Conservation (phyloP, 2,797 vertebrate genomes). For the Gallirallus australis region DNA sequence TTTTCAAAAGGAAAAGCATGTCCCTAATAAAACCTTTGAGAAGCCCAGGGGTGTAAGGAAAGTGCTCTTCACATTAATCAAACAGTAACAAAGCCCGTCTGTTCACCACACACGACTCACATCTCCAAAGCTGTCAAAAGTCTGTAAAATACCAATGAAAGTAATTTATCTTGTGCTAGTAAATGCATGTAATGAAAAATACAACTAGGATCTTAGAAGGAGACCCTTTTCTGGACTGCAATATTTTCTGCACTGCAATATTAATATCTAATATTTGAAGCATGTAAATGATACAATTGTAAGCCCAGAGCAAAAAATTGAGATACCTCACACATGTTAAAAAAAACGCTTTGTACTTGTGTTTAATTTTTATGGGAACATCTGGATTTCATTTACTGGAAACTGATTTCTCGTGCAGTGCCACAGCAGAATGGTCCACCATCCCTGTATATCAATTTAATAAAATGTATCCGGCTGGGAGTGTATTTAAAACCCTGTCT, state of each 20-base stretch:
- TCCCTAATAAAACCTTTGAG: conserved; percentile 4
- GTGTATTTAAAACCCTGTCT: background rate
- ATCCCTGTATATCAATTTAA: background rate
- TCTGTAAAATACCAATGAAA: background rate
- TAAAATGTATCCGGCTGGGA: background rate
- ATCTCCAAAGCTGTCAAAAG: background rate
- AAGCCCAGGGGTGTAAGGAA: background rate
- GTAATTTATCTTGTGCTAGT: background rate
- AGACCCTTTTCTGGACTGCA: background rate
- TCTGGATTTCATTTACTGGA: background rate
- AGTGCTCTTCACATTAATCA: background rate
- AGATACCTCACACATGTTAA: background rate
- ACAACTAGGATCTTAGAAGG: background rate
- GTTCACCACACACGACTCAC: background rate
- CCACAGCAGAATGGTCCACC: background rate
- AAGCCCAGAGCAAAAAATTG: background rate
- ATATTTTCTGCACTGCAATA: background rate
- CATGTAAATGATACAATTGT: background rate
- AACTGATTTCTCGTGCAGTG: background rate
- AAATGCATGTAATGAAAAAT: background rate
- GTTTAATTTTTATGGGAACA: background rate
- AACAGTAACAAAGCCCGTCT: background rate
- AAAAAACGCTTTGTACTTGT: background rate
- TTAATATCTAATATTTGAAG: background rate
- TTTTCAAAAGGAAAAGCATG: conserved; percentile 23